Conservation (phyloP, 2,113 vertebrate species). For the Candoia aspera region DNA sequence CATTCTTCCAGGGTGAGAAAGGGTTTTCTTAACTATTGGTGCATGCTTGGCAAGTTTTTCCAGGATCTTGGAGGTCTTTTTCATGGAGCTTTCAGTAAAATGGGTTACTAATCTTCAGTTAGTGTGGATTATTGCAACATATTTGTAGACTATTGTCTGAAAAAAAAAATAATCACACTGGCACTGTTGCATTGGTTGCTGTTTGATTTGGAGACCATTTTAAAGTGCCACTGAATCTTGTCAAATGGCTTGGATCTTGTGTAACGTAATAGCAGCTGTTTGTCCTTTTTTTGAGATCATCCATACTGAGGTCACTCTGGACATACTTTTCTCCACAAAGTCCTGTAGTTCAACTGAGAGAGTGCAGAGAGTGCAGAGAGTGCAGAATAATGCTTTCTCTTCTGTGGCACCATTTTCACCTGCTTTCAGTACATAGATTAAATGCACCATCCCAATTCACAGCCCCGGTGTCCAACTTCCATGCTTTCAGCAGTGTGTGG, state of each 20-base stretch:
- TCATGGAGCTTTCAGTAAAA: neutral
- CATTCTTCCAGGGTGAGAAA: neutral
- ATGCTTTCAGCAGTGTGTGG: neutral
- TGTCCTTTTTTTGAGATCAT: neutral
- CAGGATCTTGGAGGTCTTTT: neutral
- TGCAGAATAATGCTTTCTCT: neutral
- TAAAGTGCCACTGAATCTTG: neutral
- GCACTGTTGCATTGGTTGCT: neutral
- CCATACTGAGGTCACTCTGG: neutral
- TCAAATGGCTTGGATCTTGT: neutral
- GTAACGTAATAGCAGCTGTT: neutral
- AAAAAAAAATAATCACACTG: neutral
- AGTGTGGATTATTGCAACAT: neutral
- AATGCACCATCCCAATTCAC: neutral
- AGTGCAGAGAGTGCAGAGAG: no score
- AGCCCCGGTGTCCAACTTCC: neutral
- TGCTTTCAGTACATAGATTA: neutral
- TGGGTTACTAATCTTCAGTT: neutral
- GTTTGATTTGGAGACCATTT: neutral
- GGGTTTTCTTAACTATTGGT: neutral
- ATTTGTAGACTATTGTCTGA: neutral
- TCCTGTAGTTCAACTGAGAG: neutral
- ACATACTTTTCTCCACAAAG: neutral
- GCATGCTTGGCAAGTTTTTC: neutral
- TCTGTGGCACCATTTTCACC: neutral